Percentiles rank a stretch among this genome's conserved stretches.
These are phyloP conservation scores for Dromiciops gliroides DNA, from an alignment of 2,113 vertebrate genomes.

Conservation along the genomic window DNA sequence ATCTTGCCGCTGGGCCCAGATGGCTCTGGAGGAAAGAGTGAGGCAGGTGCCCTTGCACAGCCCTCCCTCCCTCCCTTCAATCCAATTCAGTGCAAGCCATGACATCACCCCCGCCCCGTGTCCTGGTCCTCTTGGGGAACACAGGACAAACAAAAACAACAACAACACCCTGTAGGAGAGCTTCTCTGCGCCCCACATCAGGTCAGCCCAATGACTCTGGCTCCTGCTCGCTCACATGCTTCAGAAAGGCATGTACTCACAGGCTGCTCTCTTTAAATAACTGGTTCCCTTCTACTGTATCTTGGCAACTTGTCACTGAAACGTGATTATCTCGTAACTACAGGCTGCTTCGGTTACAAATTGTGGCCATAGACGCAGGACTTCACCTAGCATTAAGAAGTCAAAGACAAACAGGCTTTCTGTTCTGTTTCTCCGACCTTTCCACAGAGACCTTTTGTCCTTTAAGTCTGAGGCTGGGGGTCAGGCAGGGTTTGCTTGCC, in stretches of 20 bases:
- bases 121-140: no score
- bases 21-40: no score
- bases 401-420: no score
- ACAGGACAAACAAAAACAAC: no score
- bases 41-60: no score
- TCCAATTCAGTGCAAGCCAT: no score
- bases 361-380: not conserved
- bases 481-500: not conserved
- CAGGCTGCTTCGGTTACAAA: slow-evolving; percentile 9
- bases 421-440: accelerated
- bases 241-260: not conserved
- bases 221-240: not conserved
- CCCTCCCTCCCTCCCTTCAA: no score
- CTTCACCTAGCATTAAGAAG: not conserved
- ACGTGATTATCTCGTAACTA: not conserved
- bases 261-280: not conserved
- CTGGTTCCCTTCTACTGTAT: not conserved
- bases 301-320: not conserved
- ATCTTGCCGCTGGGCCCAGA: no score
- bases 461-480: not conserved
- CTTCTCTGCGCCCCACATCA: not conserved
- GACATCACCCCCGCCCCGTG: no score
- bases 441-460: not conserved
- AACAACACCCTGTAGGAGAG: no score
- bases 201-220: not conserved